Percentiles rank a stretch among this genome's conserved stretches.
Conservation (phyloP, 1,140 invertebrate species). For the Cydia pomonella region DNA sequence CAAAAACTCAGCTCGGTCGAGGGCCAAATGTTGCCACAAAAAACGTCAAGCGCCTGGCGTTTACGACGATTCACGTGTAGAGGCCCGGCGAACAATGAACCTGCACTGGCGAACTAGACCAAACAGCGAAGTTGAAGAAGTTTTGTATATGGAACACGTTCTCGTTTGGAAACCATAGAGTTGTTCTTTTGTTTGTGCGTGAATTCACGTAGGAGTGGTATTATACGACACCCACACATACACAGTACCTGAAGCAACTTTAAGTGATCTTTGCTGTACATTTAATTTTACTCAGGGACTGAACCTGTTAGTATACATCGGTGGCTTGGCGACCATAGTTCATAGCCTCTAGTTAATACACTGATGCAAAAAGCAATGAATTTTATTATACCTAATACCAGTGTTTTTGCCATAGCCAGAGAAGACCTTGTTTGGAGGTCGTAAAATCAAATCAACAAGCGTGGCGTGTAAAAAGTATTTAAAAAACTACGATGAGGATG, state of each 20-base stretch:
- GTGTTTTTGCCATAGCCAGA: constrained; percentile 38
- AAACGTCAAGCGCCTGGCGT: constrained; percentile 60
- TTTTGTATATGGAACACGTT: constrained; percentile 61
- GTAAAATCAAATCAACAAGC: constrained; percentile 45
- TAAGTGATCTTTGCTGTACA: constrained; percentile 5
- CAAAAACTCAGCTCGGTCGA: constrained; percentile 63
- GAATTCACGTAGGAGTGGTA: constrained; percentile 34
- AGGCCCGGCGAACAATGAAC: constrained; percentile 70
- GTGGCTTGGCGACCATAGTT: not conserved
- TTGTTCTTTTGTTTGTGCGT: constrained; percentile 45
- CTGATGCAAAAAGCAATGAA: not conserved
- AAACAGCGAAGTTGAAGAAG: constrained; percentile 59
- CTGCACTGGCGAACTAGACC: constrained; percentile 75
- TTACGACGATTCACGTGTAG: constrained; percentile 55
- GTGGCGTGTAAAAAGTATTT: not conserved
- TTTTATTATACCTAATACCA: constrained; percentile 9
- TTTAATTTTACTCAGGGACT: not conserved
- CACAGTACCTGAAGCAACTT: not conserved
- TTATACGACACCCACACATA: constrained; percentile 38
- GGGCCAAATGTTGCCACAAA: constrained; percentile 59
- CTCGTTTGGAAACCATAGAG: constrained; percentile 41
- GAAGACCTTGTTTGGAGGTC: constrained; percentile 47
- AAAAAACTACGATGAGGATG: not conserved
- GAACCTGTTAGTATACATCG: no score
- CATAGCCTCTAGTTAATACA: not conserved